Conservation (phyloP, 2,888 invertebrate species). For the Ophion ellenae region DNA sequence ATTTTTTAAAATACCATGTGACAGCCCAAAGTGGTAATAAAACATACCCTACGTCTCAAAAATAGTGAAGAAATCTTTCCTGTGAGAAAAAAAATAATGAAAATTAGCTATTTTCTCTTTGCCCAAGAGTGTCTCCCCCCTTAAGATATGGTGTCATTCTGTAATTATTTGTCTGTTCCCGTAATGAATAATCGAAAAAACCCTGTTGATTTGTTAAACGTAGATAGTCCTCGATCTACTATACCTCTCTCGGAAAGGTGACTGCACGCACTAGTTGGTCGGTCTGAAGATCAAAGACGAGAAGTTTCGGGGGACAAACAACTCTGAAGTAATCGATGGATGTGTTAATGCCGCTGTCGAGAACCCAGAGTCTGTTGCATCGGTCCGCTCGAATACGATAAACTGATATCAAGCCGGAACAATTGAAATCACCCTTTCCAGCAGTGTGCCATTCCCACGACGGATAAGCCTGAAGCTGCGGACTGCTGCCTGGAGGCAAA, state of each 20-base stretch:
- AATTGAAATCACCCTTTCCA: slow-evolving; percentile 89
- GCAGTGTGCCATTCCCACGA: slow-evolving; percentile 92
- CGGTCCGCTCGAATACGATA: slow-evolving; percentile 91
- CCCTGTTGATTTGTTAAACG: background rate
- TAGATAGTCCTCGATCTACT: background rate
- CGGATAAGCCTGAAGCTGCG: slow-evolving; percentile 89
- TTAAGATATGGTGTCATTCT: too few relatives aligned
- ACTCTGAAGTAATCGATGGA: slow-evolving; percentile 88
- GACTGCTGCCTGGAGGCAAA: slow-evolving; percentile 88
- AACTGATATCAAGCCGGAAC: slow-evolving; percentile 91
- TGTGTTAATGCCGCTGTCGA: slow-evolving; percentile 91
- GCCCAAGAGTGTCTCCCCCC: too few relatives aligned
- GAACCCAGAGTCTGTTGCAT: slow-evolving; percentile 93
- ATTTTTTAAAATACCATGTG: too few relatives aligned
- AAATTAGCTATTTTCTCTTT: too few relatives aligned
- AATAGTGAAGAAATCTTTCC: too few relatives aligned
- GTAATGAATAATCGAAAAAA: background rate
- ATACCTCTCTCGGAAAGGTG: slow-evolving; percentile 88
- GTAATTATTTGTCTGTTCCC: too few relatives aligned
- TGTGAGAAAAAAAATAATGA: too few relatives aligned
- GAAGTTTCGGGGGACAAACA: slow-evolving; percentile 91
- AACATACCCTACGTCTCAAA: too few relatives aligned
- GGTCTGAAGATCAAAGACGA: slow-evolving; percentile 91
- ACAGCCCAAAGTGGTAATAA: too few relatives aligned
- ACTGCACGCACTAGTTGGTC: slow-evolving; percentile 89